phyloP scores from a whole-genome alignment of 2,888 invertebrate genomes.

The Ophraella communa region DNA sequence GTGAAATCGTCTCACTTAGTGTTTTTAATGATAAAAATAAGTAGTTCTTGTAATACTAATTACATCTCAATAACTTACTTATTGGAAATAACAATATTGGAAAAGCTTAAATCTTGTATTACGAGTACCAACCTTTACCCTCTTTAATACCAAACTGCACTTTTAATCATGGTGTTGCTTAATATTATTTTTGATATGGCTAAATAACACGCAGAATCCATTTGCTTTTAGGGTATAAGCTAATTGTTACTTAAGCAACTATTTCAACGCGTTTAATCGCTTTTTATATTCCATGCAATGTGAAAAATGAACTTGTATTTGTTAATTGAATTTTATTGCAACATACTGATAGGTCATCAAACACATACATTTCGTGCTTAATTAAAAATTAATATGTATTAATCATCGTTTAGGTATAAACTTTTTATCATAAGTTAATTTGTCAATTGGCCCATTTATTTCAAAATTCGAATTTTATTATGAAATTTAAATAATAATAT shows the following conservation, averaged over 20 bases:
- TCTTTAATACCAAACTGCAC: background rate
- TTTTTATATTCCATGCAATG: background rate
- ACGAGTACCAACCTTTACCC: background rate
- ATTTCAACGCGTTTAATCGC: background rate
- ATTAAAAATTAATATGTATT: background rate
- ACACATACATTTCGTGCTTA: background rate
- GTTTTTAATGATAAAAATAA: background rate
- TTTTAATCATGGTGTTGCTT: background rate
- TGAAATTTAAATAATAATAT: background rate
- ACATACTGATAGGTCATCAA: background rate
- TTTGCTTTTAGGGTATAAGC: too few relatives aligned
- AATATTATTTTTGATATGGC: background rate
- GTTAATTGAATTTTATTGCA: background rate
- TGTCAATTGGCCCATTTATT: background rate
- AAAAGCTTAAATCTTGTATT: background rate
- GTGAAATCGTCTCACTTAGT: too few relatives aligned
- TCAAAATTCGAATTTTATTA: too few relatives aligned
- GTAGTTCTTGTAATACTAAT: background rate
- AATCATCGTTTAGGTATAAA: background rate
- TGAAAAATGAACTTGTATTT: background rate
- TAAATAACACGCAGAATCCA: background rate
- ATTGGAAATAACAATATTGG: background rate
- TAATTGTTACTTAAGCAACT: background rate
- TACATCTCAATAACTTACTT: background rate
- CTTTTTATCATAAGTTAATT: background rate